Percentiles rank a stretch among this genome's conserved stretches.
phyloP scores from a whole-genome alignment of 2,113 vertebrate genomes.

The Xenotilapia longispinis region DNA sequence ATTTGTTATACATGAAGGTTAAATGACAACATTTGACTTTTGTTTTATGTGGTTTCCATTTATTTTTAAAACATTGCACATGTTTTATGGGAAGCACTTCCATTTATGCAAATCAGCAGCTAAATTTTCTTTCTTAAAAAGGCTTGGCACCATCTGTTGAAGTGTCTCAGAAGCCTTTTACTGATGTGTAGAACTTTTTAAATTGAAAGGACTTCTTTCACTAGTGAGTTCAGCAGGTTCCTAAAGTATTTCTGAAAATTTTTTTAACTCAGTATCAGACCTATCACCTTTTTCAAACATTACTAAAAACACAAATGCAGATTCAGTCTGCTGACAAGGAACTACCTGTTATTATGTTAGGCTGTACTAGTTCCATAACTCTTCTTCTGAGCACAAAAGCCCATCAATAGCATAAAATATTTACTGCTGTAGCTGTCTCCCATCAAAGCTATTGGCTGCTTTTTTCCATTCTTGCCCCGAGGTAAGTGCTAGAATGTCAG shows the following conservation, averaged over 20 bases:
- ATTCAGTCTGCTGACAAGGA: neutral
- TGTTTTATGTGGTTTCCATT: neutral
- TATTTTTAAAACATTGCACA: neutral
- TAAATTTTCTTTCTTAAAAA: neutral
- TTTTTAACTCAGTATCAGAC: neutral
- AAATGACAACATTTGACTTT: neutral
- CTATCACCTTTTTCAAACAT: neutral
- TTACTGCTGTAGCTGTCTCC: slow-evolving; percentile 74
- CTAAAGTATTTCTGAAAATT: neutral
- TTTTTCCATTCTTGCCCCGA: slow-evolving; percentile 56
- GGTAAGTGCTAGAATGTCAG: slow-evolving; percentile 51
- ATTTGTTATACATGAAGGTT: neutral
- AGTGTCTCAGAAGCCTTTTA: neutral
- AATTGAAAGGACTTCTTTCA: neutral
- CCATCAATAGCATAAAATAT: slow-evolving; percentile 78
- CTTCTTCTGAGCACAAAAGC: slow-evolving; percentile 59
- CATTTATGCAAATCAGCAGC: neutral
- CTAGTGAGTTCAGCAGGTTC: neutral
- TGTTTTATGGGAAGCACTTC: neutral
- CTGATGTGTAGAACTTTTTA: neutral
- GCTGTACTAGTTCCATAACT: neutral
- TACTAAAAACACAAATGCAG: neutral
- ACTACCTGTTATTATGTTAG: slow-evolving; percentile 12
- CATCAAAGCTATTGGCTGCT: slow-evolving; percentile 74
- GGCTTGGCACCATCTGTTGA: neutral